phyloP scores from a whole-genome alignment of 37 sponge, comb jelly and placozoan species.

The Tethya wilhelma region DNA sequence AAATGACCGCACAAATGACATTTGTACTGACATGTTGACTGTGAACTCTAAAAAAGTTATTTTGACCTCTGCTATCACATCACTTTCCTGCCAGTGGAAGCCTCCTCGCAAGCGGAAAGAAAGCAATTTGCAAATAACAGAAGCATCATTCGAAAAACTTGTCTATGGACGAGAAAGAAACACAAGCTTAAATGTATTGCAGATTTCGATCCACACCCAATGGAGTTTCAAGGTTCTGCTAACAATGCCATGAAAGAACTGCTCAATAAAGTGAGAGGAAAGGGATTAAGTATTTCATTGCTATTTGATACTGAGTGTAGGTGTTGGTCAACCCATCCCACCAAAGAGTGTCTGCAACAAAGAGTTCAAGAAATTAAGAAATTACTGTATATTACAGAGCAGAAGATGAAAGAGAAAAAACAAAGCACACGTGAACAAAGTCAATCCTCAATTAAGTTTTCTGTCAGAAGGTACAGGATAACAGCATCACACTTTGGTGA shows the following conservation, averaged over 20 bases:
- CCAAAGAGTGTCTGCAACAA: not conserved
- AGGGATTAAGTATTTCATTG: constrained; percentile 26
- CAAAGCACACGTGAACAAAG: constrained; percentile 21
- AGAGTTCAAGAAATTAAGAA: constrained; percentile 33
- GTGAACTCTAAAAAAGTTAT: too few species aligned
- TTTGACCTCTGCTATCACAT: too few species aligned
- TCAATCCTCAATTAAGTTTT: constrained; percentile 11
- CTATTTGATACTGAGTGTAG: constrained; percentile 11
- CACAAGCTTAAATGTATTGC: not conserved
- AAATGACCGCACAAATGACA: too few species aligned
- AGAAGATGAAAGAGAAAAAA: constrained; percentile 12
- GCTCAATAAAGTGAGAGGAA: constrained; percentile 6
- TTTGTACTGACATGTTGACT: too few species aligned
- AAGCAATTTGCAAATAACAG: constrained; percentile 16
- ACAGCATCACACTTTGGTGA: constrained; percentile 47
- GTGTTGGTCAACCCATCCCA: not conserved
- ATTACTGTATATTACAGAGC: not conserved
- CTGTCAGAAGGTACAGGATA: constrained; percentile 15
- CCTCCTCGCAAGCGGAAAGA: constrained; percentile 51
- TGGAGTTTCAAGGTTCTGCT: constrained; percentile 13
- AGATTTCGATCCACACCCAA: constrained; percentile 50
- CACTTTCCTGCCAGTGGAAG: too few species aligned
- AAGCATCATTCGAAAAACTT: constrained; percentile 47
- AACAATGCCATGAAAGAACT: constrained; percentile 5
- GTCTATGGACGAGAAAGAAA: constrained; percentile 43